Evolutionary conservation across 2,888 invertebrate species (phyloP), one percentile per base, ranked within the genome.

Genomic region (Steinernema carpocapsae): DNA sequence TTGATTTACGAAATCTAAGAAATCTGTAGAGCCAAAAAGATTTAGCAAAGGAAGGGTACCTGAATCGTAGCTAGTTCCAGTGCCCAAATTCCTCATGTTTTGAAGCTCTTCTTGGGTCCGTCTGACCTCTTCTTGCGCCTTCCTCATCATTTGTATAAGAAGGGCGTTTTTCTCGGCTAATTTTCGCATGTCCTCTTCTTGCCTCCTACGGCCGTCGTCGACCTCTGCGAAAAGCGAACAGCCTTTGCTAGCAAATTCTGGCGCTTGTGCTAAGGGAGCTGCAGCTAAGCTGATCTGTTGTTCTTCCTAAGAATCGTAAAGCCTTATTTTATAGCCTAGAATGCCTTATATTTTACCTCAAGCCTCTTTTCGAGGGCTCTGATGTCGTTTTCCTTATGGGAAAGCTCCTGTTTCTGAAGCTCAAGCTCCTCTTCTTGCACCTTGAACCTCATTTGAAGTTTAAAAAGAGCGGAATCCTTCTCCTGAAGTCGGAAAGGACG

Each of bases 141-240:
- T 37, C 37, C 10, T 37, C 37, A 64, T 1, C 32, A 26, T 22
- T 24, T 26, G 29, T 19, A 7, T 56, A 12, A 56, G 17, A 56
- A 2, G 6, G 2, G 24, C 37, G 19, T 64, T 64, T 32, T 64
- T 64, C 64, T 64, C 17, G 2, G 64, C 64, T 32, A 64, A 10
- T 17, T 17, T 12, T 17, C 29, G 6, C 37, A 64, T 32, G 19
- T 64, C 64, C 12, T 17, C n/a, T 64, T 64, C 64, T 19, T 64
- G 64, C 37, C 29, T 29, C 29, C 14, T 14, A 6, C 64, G 64
- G 22, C 26, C 32, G 64, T 64, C 64, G 29, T 64, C 64, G 19
- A 64, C 24, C 32, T 64, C 64, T 1, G 64, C 64, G 37, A 64
- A 64, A 4, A 64, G 17, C 29, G 64, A 64, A 17, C 64, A 64